A percentile compares a stretch with the other conserved stretches of the same genome.
Conservation (phyloP, 1,140 invertebrate species). For the Periplaneta americana region DNA sequence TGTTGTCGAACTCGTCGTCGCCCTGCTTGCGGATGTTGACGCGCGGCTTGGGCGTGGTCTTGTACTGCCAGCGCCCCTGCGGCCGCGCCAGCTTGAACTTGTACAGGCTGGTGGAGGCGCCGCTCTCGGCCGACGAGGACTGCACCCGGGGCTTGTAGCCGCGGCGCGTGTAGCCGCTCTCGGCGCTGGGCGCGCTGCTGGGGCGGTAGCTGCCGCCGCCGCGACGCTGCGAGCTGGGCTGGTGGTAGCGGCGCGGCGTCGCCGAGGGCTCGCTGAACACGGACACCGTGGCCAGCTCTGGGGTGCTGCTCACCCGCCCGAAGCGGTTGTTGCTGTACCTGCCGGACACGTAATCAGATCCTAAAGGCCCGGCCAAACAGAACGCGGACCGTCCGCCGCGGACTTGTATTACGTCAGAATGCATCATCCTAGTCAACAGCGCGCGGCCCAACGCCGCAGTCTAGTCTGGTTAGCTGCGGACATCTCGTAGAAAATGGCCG, state of each 20-base stretch:
- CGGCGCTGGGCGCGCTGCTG: slow-evolving; percentile 29
- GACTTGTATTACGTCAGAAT: no score
- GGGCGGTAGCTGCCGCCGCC: slow-evolving; percentile 55
- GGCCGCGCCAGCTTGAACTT: slow-evolving; percentile 72
- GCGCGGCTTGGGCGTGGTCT: slow-evolving; percentile 78
- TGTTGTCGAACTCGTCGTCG: slow-evolving; percentile 33
- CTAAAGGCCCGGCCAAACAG: no score
- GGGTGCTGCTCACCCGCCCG: slow-evolving; percentile 33
- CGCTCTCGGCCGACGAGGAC: slow-evolving; percentile 6
- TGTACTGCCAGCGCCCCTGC: slow-evolving; percentile 81
- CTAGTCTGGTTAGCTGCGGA: no score
- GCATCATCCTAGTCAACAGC: no score
- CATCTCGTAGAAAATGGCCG: no score
- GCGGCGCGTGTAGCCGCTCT: slow-evolving; percentile 34
- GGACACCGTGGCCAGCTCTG: slow-evolving; percentile 52
- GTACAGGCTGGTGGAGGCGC: slow-evolving; percentile 50
- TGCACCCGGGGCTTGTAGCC: slow-evolving; percentile 54
- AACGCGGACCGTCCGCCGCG: no score
- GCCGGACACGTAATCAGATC: no score
- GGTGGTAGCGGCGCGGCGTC: slow-evolving; percentile 31
- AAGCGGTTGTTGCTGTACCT: slow-evolving; percentile 31
- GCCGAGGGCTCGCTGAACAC: slow-evolving; percentile 51
- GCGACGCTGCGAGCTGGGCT: slow-evolving; percentile 28
- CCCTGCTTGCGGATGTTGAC: slow-evolving; percentile 69
- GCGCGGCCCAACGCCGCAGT: no score